Evolutionary conservation across 2,113 vertebrate genomes (phyloP).

Genomic region (Proterorhinus semilunaris): DNA sequence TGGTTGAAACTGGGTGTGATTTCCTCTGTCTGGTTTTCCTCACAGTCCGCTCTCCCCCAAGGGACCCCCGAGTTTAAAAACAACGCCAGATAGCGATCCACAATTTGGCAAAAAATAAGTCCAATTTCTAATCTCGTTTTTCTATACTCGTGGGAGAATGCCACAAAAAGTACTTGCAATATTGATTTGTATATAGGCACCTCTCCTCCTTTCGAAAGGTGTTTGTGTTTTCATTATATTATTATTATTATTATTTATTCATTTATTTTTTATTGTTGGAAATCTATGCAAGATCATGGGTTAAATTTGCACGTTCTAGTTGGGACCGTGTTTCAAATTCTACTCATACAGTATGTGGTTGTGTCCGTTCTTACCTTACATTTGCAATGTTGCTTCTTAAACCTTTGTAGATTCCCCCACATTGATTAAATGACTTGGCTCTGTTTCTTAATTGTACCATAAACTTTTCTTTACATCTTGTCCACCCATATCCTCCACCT

Average conservation of each 20-base stretch:
- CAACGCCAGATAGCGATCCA: slow-evolving; percentile 21
- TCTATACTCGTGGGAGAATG: too few species aligned
- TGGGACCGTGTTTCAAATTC: neutral
- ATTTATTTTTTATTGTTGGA: too few species aligned
- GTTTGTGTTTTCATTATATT: too few species aligned
- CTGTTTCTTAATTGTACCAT: slow-evolving; percentile 31
- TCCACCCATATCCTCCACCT: slow-evolving; percentile 5
- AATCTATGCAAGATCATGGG: too few species aligned
- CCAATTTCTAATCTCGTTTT: too few species aligned
- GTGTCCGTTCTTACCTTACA: neutral
- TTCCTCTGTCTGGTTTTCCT: slow-evolving; percentile 77
- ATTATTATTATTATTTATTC: too few species aligned
- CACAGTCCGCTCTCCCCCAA: slow-evolving; percentile 72
- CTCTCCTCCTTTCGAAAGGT: too few species aligned
- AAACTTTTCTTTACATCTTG: slow-evolving; percentile 2
- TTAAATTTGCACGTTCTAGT: too few species aligned
- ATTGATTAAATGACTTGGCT: slow-evolving; percentile 39
- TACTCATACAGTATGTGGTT: neutral
- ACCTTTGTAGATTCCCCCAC: neutral
- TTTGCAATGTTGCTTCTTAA: neutral
- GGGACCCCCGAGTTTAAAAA: slow-evolving; percentile 69
- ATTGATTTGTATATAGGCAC: too few species aligned
- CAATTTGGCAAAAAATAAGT: slow-evolving; percentile 22
- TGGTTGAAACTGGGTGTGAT: slow-evolving; percentile 70
- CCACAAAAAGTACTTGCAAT: too few species aligned